Evolutionary conservation across 2,113 vertebrate genomes (phyloP).

Genomic region (Eulacestoma nigropectus): DNA sequence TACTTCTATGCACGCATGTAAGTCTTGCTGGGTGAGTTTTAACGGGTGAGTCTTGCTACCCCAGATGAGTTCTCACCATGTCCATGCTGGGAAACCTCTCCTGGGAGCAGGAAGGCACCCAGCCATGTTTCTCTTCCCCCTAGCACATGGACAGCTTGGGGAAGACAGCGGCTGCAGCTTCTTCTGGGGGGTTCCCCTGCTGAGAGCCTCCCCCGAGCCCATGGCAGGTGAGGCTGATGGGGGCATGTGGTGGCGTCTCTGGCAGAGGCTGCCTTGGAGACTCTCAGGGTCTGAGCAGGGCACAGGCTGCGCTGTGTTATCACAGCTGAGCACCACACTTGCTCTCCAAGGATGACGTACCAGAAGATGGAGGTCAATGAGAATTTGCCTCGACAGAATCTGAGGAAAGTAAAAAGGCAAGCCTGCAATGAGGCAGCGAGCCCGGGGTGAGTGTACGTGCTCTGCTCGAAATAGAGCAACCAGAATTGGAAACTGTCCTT

Average conservation of each 20-base stretch:
- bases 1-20: rapidly evolving
- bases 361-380: neutral
- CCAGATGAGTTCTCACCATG: neutral
- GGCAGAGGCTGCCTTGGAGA: neutral
- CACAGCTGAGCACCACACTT: neutral
- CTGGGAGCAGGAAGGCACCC: neutral
- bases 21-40: neutral
- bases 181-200: neutral
- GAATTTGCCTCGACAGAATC: neutral
- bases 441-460: neutral
- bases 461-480: neutral
- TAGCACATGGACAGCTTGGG: neutral
- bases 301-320: rapidly evolving
- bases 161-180: neutral
- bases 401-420: neutral
- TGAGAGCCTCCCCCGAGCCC: neutral
- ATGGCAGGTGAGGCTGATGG: rapidly evolving
- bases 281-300: neutral
- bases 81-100: neutral
- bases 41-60: neutral
- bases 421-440: neutral
- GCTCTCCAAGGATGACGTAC: neutral
- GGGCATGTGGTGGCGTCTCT: neutral
- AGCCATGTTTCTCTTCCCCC: neutral
- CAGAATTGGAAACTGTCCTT: neutral